A percentile compares a stretch with the other conserved stretches of the same genome.
Conservation (phyloP, 2,797 vertebrate genomes). For the Pogonophryne albipinna region DNA sequence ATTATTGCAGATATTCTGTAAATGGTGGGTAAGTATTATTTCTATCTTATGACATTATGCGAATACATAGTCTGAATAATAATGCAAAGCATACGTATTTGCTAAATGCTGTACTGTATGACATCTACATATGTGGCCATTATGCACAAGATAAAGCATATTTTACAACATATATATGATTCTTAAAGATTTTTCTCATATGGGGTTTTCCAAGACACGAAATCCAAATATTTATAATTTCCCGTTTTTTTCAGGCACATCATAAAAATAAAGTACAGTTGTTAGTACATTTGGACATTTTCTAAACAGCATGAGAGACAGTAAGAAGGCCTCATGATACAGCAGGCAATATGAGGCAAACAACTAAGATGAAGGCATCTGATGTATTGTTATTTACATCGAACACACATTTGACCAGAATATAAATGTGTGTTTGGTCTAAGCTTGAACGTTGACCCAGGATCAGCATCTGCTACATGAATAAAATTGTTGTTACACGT, state of each 20-base stretch:
- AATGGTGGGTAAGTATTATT: slow-evolving; percentile 13
- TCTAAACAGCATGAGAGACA: slow-evolving; percentile 24
- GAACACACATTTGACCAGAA: slow-evolving; percentile 12
- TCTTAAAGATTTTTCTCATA: slow-evolving; percentile 10
- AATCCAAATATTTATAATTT: slow-evolving; percentile 23
- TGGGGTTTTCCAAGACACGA: slow-evolving; percentile 32
- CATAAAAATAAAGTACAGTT: slow-evolving; percentile 27
- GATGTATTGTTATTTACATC: slow-evolving; percentile 36
- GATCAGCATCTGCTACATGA: slow-evolving; percentile 21
- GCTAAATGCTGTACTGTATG: slow-evolving; percentile 1
- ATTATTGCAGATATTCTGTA: slow-evolving; percentile 2
- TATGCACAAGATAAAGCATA: slow-evolving; percentile 33
- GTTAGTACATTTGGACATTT: slow-evolving; percentile 41
- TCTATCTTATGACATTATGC: too few species aligned
- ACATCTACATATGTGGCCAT: slow-evolving; percentile 16
- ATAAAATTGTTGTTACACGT: background rate
- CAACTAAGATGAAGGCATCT: slow-evolving; percentile 57
- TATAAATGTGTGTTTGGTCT: slow-evolving; percentile 20
- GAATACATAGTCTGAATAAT: background rate
- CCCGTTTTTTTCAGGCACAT: slow-evolving; percentile 56
- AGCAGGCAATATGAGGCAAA: slow-evolving; percentile 51
- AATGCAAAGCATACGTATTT: background rate
- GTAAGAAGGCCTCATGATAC: slow-evolving; percentile 38
- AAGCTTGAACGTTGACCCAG: background rate
- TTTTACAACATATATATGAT: slow-evolving; percentile 7